Base-by-base conservation (phyloP, 2,888 invertebrate genomes). In the Xanthia icteritia region DNA sequence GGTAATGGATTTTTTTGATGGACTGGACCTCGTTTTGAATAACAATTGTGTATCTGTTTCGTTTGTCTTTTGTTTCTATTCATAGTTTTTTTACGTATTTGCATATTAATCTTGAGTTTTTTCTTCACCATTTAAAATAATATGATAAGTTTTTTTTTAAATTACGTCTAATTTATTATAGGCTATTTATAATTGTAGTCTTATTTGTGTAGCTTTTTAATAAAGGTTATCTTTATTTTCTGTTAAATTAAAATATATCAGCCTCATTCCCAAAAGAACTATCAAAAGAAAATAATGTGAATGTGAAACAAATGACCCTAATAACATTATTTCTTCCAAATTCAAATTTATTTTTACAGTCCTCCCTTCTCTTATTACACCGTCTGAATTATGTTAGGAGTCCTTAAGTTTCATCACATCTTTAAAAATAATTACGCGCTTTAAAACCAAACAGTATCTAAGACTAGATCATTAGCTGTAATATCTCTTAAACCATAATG, bases 381-480 rank as follows among this genome's bases (percentile, higher is more conserved):
- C 45, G 51, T 39, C 72, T 65, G 68, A 84, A 74, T 83, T 77
- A 82, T 78, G 63, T 76, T n/a, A 58, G 39, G 77, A 66, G 76
- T 78, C 78, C 79, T 84, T 83, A 78, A 74, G 69, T 77, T 83
- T 85, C 85, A 89, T 84, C 80, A 84, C 78, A 73, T 86, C 78
- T 82, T 89, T 75, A 86, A 89, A 89, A 82, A 84, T 87, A 84
- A 89, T 83, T 73, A 83, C 84, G 70, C 76, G 66, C 77, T 81
- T 81, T 79, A 70, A 89, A 88, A 82, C 78, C 60, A 82, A 82
- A 83, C 68, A 80, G 83, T 88, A 86, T 86, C 86, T 86, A 8
- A 76, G 70, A 83, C 77, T 68, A 79, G 81, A 89, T 87, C 83
- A 89, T 90, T 86, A 85, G 82, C 68, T 65, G 76, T 85, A 81